Evolutionary conservation across 2,113 vertebrate species (phyloP).

Genomic region (Campylomormyrus numenius): DNA sequence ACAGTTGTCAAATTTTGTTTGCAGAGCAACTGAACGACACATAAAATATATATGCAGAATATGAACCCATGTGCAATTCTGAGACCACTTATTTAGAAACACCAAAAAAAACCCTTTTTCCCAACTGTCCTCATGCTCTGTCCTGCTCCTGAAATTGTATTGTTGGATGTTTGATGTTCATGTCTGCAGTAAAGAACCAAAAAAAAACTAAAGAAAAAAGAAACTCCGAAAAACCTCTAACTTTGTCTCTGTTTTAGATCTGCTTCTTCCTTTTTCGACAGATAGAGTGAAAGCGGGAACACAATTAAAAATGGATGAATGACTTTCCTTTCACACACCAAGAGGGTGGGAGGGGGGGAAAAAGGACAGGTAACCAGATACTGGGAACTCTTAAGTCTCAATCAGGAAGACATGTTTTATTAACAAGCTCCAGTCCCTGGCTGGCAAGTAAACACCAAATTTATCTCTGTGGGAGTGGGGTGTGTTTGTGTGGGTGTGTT

Average conservation of each 20-base stretch:
- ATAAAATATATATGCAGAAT: not conserved
- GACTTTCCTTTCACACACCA: slow-evolving; percentile 55
- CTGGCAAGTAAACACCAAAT: slow-evolving; percentile 36
- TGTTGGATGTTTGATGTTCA: not conserved
- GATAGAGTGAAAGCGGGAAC: slow-evolving; percentile 27
- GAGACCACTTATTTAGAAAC: not conserved
- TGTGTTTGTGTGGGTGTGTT: slow-evolving; percentile 19
- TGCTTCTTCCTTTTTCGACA: slow-evolving; percentile 18
- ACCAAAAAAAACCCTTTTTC: not conserved
- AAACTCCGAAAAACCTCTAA: not conserved
- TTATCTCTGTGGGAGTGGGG: slow-evolving; percentile 30
- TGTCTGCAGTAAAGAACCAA: not conserved
- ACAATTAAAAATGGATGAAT: slow-evolving; percentile 66
- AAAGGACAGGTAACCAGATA: slow-evolving; percentile 51
- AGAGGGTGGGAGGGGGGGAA: slow-evolving; percentile 37
- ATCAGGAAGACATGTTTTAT: slow-evolving; percentile 56
- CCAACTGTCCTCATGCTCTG: slow-evolving; percentile 1
- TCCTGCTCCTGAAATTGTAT: not conserved
- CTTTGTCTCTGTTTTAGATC: slow-evolving; percentile 10
- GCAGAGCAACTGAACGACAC: not conserved
- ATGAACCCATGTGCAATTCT: not conserved
- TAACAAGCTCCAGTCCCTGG: slow-evolving; percentile 41
- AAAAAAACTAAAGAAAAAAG: not conserved
- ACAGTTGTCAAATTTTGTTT: not conserved
- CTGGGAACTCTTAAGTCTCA: slow-evolving; percentile 37